Conservation (phyloP, 2,113 vertebrate species). For the Eulemur macaco region DNA sequence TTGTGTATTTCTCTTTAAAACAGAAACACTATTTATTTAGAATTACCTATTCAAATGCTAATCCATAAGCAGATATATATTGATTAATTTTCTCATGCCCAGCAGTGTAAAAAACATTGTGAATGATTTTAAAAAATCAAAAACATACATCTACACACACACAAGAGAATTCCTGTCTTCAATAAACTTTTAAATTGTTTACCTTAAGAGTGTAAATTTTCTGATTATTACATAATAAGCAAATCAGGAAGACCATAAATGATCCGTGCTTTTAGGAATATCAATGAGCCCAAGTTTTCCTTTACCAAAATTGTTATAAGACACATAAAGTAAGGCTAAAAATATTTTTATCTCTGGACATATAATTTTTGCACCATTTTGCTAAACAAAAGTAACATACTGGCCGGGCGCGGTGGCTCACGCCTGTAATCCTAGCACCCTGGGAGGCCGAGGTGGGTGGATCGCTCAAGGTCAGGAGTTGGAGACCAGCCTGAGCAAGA, state of each 20-base stretch:
- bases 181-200: background rate
- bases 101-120: background rate
- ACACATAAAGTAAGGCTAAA: background rate
- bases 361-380: background rate
- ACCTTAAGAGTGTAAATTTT: background rate
- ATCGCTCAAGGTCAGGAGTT: no score
- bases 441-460: no score
- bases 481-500: no score
- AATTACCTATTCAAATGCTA: slow-evolving; percentile 34
- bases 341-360: background rate
- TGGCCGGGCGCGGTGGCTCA: no score
- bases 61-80: background rate
- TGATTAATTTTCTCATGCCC: background rate
- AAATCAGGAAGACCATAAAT: background rate
- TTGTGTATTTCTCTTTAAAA: slow-evolving; percentile 20
- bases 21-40: background rate
- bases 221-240: background rate
- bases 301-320: background rate
- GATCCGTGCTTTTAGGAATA: background rate
- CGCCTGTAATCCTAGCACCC: no score
- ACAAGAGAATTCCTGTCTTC: background rate
- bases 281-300: background rate
- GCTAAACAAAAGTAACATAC: background rate
- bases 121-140: background rate
- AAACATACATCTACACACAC: background rate